Conservation (phyloP, 2,113 vertebrate species). For the Dicaeum eximium region DNA sequence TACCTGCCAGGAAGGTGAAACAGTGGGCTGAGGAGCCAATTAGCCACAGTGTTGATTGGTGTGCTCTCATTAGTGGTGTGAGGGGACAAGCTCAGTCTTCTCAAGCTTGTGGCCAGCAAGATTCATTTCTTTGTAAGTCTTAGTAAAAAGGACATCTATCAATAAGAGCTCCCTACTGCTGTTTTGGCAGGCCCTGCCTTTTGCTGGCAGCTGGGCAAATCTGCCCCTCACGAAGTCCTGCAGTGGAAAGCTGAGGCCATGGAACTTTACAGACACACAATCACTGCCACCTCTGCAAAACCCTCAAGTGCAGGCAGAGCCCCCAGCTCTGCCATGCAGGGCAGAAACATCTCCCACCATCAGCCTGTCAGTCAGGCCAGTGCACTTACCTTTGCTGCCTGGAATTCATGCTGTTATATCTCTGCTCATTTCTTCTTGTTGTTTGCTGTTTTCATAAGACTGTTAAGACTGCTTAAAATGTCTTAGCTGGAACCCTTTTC, state of each 20-base stretch:
- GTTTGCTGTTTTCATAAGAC: background rate
- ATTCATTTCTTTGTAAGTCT: background rate
- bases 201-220: background rate
- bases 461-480: background rate
- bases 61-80: background rate
- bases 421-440: background rate
- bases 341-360: background rate
- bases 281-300: background rate
- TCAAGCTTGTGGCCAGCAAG: background rate
- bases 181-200: background rate
- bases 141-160: background rate
- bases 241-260: background rate
- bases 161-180: background rate
- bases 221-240: background rate
- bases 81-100: background rate
- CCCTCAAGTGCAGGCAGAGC: background rate
- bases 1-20: background rate
- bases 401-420: background rate
- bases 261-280: background rate
- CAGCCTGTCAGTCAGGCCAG: background rate
- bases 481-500: background rate
- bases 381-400: background rate
- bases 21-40: background rate
- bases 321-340: accelerated
- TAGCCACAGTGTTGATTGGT: background rate